Evolutionary conservation across 2,888 invertebrate species (phyloP).

Genomic region (Dromius quadrimaculatus): DNA sequence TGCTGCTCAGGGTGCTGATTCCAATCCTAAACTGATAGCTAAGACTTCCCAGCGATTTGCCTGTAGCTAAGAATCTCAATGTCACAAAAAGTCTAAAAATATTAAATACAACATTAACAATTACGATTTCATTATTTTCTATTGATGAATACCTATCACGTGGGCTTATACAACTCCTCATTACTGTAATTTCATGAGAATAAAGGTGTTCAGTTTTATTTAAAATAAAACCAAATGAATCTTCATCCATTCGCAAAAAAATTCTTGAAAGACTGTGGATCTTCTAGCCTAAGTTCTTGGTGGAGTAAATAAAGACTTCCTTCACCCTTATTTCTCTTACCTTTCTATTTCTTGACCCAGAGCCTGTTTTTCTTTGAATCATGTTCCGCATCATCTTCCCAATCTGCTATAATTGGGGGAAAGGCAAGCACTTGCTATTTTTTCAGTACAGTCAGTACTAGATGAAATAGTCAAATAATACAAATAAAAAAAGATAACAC

Average conservation of each 20-base stretch:
- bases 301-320: background rate
- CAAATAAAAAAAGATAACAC: too few relatives aligned
- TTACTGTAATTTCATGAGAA: background rate
- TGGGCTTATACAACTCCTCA: background rate
- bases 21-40: background rate
- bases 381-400: too few relatives aligned
- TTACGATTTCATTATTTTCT: background rate
- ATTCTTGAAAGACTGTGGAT: background rate
- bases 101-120: background rate
- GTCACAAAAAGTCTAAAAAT: background rate
- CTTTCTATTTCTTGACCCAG: background rate
- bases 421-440: too few relatives aligned
- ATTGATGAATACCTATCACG: background rate
- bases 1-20: background rate
- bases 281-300: background rate
- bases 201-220: background rate
- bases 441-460: too few relatives aligned
- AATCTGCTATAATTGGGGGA: too few relatives aligned
- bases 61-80: background rate
- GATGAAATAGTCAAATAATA: too few relatives aligned
- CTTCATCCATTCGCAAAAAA: background rate
- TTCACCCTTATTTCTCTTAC: background rate
- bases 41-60: background rate
- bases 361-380: background rate
- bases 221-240: background rate